Conservation (phyloP, 2,797 vertebrate species). For the Choloepus didactylus region DNA sequence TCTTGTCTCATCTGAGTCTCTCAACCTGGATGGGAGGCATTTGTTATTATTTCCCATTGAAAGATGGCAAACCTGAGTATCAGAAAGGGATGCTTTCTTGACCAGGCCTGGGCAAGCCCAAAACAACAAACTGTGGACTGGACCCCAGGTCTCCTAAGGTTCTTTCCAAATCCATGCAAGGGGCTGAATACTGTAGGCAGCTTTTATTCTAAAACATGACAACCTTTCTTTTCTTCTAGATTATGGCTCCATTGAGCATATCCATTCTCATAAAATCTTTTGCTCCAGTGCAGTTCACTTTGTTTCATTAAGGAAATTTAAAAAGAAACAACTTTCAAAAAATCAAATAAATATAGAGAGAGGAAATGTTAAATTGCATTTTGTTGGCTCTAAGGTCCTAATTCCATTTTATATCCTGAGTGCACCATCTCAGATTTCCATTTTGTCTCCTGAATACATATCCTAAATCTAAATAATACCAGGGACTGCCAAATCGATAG, state of each 20-base stretch:
- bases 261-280: neutral
- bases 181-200: neutral
- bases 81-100: neutral
- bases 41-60: neutral
- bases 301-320: conserved; percentile 61
- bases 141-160: neutral
- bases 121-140: neutral
- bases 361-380: conserved; percentile 52
- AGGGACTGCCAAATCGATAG: neutral
- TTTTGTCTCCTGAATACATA: conserved; percentile 57
- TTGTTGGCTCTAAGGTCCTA: neutral
- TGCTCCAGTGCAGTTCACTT: neutral
- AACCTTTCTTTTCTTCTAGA: neutral
- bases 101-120: neutral
- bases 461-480: conserved; percentile 20
- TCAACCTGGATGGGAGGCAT: neutral
- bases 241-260: neutral
- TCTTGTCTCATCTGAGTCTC: too few species aligned
- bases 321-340: conserved; percentile 52
- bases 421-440: neutral
- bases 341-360: conserved; percentile 57
- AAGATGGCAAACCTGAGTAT: neutral
- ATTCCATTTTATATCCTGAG: conserved; percentile 70
- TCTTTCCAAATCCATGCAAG: neutral
- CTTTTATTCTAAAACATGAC: neutral